Base-by-base conservation (phyloP, 2,888 invertebrate species). In the Oscheius sp. region DNA sequence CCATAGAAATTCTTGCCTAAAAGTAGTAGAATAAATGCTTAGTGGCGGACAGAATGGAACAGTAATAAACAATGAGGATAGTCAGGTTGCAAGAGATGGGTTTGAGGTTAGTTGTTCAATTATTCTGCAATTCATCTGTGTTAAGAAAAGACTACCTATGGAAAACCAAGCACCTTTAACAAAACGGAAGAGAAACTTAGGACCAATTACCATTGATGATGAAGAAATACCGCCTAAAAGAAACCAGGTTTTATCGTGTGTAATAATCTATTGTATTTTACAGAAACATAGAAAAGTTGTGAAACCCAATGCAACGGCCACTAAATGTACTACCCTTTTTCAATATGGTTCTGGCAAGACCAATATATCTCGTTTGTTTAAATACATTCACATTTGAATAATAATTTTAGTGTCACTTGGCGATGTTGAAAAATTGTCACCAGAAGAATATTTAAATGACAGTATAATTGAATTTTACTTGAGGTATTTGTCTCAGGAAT, bases 381-480 rank as follows among this genome's bases (percentile, higher is more conserved):
- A 9, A 3, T 35, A 9, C 35, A 35, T 3, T 35, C 35, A 35
- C 5, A 3, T 6, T 35, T 35, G 5, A 35, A 18, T 55, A 5
- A 25, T 55, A 6, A 3, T 43, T 61, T 61, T 21, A 61, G 61
- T 61, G 21, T 23, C 18, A 16, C 18, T 61, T 21, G 18, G 43
- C 7, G 61, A 61, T 43, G 21, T 61, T 21, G 18, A 7, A 18
- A 61, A 61, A 21, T 23, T 61, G 21, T 35, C 61, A 6, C 61
- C 61, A 21, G 61, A 45, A n/a, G 43, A 61, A 21, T 21, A 43
- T 13, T 21, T 61, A 23, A 61, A 61, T 61, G 61, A 61, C 18
- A 61, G 23, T 23, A 61, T 61, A 18, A 43, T 61, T 6, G 61
- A 61, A 18, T 61, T 61, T 43, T 61, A 43, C 18, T 41, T 61